Percentiles rank a stretch among this genome's conserved stretches.
Conservation (phyloP, 2,888 invertebrate genomes). For the Mamestra brassicae region DNA sequence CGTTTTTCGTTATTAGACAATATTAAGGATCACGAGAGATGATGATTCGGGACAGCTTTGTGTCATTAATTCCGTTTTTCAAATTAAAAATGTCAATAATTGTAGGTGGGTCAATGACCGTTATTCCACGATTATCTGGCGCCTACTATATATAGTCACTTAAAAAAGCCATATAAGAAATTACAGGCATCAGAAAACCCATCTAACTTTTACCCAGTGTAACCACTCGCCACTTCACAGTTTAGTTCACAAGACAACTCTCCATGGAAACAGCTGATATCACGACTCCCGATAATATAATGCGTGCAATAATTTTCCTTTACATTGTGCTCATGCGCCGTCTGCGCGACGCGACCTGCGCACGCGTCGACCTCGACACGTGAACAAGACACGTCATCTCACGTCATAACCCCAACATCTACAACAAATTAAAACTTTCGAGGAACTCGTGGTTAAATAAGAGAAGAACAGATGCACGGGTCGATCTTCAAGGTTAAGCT, state of each 20-base stretch:
- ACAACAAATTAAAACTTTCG: conserved; percentile 5
- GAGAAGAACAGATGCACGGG: background rate
- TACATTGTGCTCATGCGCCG: conserved; percentile 32
- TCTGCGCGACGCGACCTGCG: conserved; percentile 20
- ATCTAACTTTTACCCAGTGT: too few relatives aligned
- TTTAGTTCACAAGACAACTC: background rate
- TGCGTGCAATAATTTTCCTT: conserved; percentile 42
- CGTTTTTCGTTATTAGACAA: too few relatives aligned
- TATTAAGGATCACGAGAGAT: too few relatives aligned
- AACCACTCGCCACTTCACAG: too few relatives aligned
- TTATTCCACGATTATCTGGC: too few relatives aligned
- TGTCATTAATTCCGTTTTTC: too few relatives aligned
- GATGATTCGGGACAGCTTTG: too few relatives aligned
- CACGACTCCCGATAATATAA: conserved; percentile 21
- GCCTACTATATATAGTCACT: too few relatives aligned
- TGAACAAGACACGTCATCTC: conserved; percentile 48
- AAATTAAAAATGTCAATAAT: too few relatives aligned
- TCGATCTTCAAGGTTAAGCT: background rate
- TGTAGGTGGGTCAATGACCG: too few relatives aligned
- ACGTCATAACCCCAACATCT: conserved; percentile 29
- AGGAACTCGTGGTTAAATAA: background rate
- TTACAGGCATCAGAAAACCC: background rate
- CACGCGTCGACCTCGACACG: conserved; percentile 44
- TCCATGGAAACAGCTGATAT: conserved; percentile 3
- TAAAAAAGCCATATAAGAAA: too few relatives aligned